Base-by-base conservation (phyloP, 2,797 vertebrate genomes). In the Chelonia mydas region DNA sequence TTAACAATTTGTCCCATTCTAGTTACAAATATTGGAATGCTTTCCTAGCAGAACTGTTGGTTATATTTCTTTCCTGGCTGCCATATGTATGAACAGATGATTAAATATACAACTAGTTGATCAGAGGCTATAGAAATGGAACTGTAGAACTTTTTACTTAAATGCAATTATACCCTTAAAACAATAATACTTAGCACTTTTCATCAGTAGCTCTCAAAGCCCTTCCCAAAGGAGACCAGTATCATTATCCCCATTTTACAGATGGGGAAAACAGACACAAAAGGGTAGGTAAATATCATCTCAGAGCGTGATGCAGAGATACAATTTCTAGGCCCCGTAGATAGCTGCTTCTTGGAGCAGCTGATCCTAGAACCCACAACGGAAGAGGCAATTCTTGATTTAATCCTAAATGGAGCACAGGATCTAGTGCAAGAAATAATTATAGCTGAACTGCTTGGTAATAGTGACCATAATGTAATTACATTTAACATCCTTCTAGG, bases 21-120 rank as follows among this genome's bases (percentile, higher is more conserved):
- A 97, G 95, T 96, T 96, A 95, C 91, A 97, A 87, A 93, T 0
- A 0, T 93, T 90, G 86, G 82, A 91, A 96, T 57, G 77, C 87
- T 96, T 93, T 94, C 91, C 86, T 95, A 93, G 88, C 83, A 95
- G 85, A 81, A 93, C 55, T 96, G 95, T 95, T 95, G 96, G 94
- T 97, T 90, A 88, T 54, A 87, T 33, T 88, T 89, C 91, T 94
- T 96, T 95, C 84, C 94, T 88, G 45, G n/a, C 68, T 93, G 74
- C 51, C 97, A 92, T 95, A 90, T 94, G 87, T 96, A 89, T 86
- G 72, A 97, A 61, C 79, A 87, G n/a, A 94, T 94, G 86, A 95
- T 93, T 59, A 96, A 97, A 91, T 96, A 96, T 79, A 83, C 49
- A 97, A 94, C 97, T 94, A 97, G 83, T 88, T 94, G 95, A 96